Percentiles rank a stretch among this genome's conserved stretches.
phyloP scores from a whole-genome alignment of 1,140 invertebrate genomes.

The Euura lappo region DNA sequence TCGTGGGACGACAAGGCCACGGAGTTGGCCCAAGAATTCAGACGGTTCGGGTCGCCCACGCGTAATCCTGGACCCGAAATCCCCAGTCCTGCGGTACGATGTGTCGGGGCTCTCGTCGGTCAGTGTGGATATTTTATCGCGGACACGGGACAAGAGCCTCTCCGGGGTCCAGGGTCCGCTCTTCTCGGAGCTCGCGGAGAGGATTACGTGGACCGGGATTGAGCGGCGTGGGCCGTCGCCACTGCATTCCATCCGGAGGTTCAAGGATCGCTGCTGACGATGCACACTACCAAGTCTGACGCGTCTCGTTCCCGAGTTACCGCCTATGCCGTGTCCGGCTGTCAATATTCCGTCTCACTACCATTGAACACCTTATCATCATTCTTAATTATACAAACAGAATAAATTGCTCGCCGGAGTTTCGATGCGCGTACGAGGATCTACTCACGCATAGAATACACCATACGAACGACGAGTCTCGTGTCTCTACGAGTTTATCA shows the following conservation, averaged over 20 bases:
- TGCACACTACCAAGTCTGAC: background rate
- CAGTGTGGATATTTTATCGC: no score
- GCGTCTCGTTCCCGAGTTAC: conserved; percentile 19
- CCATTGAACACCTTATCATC: conserved; percentile 21
- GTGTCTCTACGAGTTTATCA: no score
- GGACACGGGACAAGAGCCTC: no score
- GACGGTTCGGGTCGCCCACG: no score
- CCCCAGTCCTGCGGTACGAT: no score
- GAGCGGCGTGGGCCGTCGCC: conserved; percentile 50
- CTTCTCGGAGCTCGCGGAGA: background rate
- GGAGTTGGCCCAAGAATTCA: no score
- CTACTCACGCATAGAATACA: background rate
- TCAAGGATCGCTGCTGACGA: conserved; percentile 52
- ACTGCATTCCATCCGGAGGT: conserved; percentile 53
- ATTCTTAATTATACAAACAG: background rate
- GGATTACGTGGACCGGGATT: background rate
- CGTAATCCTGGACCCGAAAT: no score
- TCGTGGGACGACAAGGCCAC: no score
- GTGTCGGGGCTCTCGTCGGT: no score
- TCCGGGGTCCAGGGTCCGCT: background rate
- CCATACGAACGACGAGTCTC: background rate
- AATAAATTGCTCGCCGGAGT: background rate
- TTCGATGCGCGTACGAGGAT: background rate
- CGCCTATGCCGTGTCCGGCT: conserved; percentile 26
- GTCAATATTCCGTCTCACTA: conserved; percentile 29